Evolutionary conservation across 2,888 invertebrate genomes (phyloP), one percentile per base, ranked within the genome.

Genomic region (Cryptops parisi): DNA sequence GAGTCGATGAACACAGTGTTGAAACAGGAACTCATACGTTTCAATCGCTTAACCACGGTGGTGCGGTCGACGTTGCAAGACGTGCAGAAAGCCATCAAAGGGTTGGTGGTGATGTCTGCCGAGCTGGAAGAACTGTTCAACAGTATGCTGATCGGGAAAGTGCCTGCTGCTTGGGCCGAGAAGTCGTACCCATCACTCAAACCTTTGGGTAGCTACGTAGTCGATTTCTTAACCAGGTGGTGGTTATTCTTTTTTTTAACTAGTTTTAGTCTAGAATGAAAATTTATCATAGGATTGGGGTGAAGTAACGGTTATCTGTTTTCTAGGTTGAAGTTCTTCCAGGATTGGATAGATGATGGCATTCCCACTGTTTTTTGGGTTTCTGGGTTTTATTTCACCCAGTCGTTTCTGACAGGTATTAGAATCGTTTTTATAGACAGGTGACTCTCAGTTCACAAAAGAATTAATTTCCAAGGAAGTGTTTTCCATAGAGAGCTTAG

Each of bases 371-470:
- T 69, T 2, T 72, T 71, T 63, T 72, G 72, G 72, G 57, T 72
- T 21, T 71, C 71, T 23, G 72, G 71, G 15, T 72, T 72, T 60
- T 72, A 70, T 59, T 72, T 72, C 61, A 71, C 72, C 5, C 71
- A 72, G 60, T 70, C 70, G 5, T 72, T 72, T 63, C 62, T 61
- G 17, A 61, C 61, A 46, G 61, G 61, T 58, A 41, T n/a, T n/a
- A n/a, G n/a, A n/a, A n/a, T n/a, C n/a, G n/a, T n/a, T n/a, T n/a
- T n/a, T n/a, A n/a, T n/a, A n/a, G n/a, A n/a, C n/a, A n/a, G n/a
- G n/a, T n/a, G n/a, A n/a, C n/a, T n/a, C n/a, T n/a, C n/a, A n/a
- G n/a, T n/a, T n/a, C n/a, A n/a, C n/a, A 22, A 43, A 9, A 43
- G 17, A 26, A 39, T 1, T n/a, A n/a, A n/a, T n/a, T n/a, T n/a